phyloP scores from a whole-genome alignment of 2,113 vertebrate species.

The Cebus imitator region DNA sequence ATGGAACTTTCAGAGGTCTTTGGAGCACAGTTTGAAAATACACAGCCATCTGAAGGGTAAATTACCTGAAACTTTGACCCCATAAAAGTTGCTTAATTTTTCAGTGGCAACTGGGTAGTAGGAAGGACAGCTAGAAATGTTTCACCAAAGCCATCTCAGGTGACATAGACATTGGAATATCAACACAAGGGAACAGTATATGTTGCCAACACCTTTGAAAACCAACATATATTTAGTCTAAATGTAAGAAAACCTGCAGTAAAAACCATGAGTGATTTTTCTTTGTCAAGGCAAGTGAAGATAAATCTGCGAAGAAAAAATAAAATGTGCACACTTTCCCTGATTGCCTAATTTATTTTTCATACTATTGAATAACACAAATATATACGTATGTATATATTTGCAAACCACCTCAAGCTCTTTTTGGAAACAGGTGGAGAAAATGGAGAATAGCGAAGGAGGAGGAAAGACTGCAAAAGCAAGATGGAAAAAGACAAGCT shows the following conservation, averaged over 20 bases:
- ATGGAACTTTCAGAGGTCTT: not conserved
- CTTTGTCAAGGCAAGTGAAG: not conserved
- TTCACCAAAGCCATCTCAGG: not conserved
- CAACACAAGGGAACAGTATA: not conserved
- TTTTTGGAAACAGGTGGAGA: not conserved
- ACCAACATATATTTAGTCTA: not conserved
- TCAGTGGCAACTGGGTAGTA: not conserved
- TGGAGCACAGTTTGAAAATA: slow-evolving; percentile 34
- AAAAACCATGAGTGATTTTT: not conserved
- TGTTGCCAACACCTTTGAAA: not conserved
- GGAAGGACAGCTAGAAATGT: not conserved
- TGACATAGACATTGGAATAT: not conserved
- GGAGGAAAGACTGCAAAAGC: not conserved
- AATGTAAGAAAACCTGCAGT: not conserved
- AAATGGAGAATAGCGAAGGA: not conserved
- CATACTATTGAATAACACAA: slow-evolving; percentile 16
- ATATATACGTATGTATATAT: not conserved
- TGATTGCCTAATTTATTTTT: slow-evolving; percentile 16
- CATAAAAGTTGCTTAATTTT: not conserved
- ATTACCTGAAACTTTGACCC: not conserved
- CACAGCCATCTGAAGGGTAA: not conserved
- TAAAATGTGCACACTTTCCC: not conserved
- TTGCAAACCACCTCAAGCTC: slow-evolving; percentile 8
- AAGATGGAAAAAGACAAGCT: not conserved
- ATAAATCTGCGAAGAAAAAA: slow-evolving; percentile 6